phyloP scores from a whole-genome alignment of 2,888 invertebrate species.

The Junonia oenone region DNA sequence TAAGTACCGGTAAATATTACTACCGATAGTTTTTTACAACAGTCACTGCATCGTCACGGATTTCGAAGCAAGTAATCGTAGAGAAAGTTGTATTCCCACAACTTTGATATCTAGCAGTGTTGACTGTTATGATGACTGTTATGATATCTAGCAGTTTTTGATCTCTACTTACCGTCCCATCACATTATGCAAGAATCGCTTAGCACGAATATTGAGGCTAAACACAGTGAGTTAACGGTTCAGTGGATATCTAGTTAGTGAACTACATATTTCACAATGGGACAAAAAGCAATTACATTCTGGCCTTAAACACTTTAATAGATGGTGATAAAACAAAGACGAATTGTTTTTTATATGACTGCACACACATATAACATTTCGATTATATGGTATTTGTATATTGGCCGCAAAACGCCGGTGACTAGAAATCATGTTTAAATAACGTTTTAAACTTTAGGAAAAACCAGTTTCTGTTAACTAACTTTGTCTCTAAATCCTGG shows the following conservation, averaged over 20 bases:
- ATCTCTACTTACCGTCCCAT: slow-evolving; percentile 38
- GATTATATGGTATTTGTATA: not conserved
- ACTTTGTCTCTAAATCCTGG: slow-evolving; percentile 87
- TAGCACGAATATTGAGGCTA: slow-evolving; percentile 35
- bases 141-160: not conserved
- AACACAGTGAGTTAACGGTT: slow-evolving; percentile 37
- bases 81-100: slow-evolving; percentile 20
- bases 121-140: slow-evolving; percentile 1
- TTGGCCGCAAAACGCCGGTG: not conserved
- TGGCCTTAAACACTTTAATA: slow-evolving; percentile 11
- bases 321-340: not conserved
- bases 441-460: not conserved
- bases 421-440: not conserved
- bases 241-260: slow-evolving; percentile 34
- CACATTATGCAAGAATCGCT: slow-evolving; percentile 38
- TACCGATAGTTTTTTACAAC: not conserved
- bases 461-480: not conserved
- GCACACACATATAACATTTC: not conserved
- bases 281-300: slow-evolving; percentile 23
- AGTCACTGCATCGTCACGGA: slow-evolving; percentile 4
- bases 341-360: not conserved
- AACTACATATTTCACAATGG: slow-evolving; percentile 33
- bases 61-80: slow-evolving; percentile 3
- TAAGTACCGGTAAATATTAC: not conserved
- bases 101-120: slow-evolving; percentile 7